Evolutionary conservation across 2,113 vertebrate species (phyloP), one percentile per base, ranked within the genome.

Genomic region (Hemicordylus capensis): DNA sequence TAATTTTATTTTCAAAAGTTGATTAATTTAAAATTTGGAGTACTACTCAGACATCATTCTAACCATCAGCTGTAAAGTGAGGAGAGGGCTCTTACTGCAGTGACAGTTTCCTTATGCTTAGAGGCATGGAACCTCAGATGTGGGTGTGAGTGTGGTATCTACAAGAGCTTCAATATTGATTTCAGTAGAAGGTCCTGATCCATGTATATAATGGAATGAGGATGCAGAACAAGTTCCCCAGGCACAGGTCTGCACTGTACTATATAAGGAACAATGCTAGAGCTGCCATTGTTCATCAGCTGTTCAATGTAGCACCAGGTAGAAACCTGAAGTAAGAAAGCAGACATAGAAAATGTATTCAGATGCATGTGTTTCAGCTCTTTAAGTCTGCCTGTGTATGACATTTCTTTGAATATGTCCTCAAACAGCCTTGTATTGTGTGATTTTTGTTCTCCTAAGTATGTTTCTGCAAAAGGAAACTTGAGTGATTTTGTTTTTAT

Each of bases 1-100:
- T 9, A 44, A 2, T 77, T 11, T 28, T 34, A 42, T 81, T 86
- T 84, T 83, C 88, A 93, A 87, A 0, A 6, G 82, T 78, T 31
- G 6, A 24, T 66, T 67, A 26, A 37, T 82, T 37, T 26, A 37
- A 10, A 51, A 20, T 8, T 66, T 31, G 20, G 1, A 28, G 42
- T 76, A 31, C 34, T 46, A 51, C 48, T 54, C 46, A 76, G 61
- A 56, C 6, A 54, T 82, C 44, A 28, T 56, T 54, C 15, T 39
- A 11, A 76, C 61, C 3, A 7, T 12, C 6, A 26, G 12, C 28
- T 75, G 28, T 34, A 34, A 48, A 22, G 28, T 46, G 28, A 46
- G 46, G 31, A 61, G 37, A 44, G 54, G 34, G 48, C 24, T 70
- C 3, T 70, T 69, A 12, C 17, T 80, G 28, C 61, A 51, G 20